Base-by-base conservation (phyloP, 1,140 invertebrate genomes). In the Chionoecetes opilio region DNA sequence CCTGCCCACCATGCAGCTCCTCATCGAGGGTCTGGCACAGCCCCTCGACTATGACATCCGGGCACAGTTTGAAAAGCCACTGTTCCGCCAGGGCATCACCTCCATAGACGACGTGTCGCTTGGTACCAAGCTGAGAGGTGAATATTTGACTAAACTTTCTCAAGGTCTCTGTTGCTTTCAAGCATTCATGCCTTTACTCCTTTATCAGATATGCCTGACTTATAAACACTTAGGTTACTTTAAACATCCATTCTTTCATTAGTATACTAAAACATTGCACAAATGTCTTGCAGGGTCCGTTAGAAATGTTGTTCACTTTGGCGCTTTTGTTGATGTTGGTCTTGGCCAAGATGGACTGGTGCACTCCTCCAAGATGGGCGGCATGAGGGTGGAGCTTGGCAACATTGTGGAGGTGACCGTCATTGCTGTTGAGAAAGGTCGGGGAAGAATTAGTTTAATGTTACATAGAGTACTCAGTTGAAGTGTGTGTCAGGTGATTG, bases 291-390 rank as follows among this genome's bases (percentile, higher is more conserved):
- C 96, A 96, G 98, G 98, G 31, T 97, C 98, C 0, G 98, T 99
- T 0, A 97, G 97, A 6, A 99, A 99, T 97, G 98, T 99, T 0
- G 99, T 98, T 0, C 98, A 98, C 96, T 99, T 99, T 97, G 99
- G 99, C 26, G 98, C 98, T 82, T 99, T 99, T 97, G 98, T 99
- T 5, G 99, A 99, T 97, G 98, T 99, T 95, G 99, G 99, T 0
- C 98, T 99, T 0, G 98, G 98, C 3, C 97, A 97, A 82, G 97
- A 98, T 97, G 99, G 98, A 0, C 97, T 99, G 31, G 98, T 99
- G 84, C 98, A 98, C 95, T 97, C 97, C 0, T 98, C 97, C 87
- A 97, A 98, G 92, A 97, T 98, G 97, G 97, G 97, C 0, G 97
- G 97, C n/a, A 96, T 97, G 21, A 97, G 96, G 0, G 96, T 99